Percentiles rank a stretch among this genome's conserved stretches.
These are phyloP conservation scores for Conchocele bisecta DNA, from an alignment of 2,888 invertebrate species.

Conservation along the genomic window DNA sequence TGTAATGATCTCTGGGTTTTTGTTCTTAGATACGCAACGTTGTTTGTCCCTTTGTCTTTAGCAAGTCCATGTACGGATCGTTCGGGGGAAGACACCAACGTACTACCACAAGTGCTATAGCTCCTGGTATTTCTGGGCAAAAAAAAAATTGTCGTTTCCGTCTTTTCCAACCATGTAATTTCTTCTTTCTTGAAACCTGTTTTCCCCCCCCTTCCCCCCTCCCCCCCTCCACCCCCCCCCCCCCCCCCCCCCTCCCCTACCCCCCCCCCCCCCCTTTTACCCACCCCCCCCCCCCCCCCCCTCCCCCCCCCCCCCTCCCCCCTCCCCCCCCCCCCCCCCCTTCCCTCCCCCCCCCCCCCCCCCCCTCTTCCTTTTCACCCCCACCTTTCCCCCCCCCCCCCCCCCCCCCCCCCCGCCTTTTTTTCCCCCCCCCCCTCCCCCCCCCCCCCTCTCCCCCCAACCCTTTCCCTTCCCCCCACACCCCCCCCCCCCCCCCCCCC, in stretches of 20 bases:
- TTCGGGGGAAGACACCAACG: too few species aligned
- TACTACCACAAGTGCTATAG: too few species aligned
- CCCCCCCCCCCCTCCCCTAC: constrained; percentile 1
- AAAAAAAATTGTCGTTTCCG: too few species aligned
- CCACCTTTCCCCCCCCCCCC: background rate
- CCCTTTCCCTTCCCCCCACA: background rate
- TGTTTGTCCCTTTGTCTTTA: too few species aligned
- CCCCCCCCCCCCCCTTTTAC: background rate
- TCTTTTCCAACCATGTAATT: too few species aligned
- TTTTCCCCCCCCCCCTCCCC: background rate
- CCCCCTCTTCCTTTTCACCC: background rate
- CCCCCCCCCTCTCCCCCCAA: background rate
- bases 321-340: constrained; percentile 2
- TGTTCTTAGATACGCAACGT: too few species aligned
- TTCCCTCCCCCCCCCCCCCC: background rate
- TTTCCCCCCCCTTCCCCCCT: background rate
- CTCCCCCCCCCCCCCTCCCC: constrained; percentile 2
- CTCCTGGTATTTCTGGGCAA: too few species aligned
- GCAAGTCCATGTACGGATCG: too few species aligned
- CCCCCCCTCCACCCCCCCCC: background rate
- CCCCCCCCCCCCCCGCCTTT: constrained; percentile 5
- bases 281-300: background rate
- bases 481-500: constrained; percentile 4
- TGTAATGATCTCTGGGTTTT: too few species aligned
- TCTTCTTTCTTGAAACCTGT: too few species aligned